Evolutionary conservation across 1,140 invertebrate genomes (phyloP).

Genomic region (Antheraea pernyi): DNA sequence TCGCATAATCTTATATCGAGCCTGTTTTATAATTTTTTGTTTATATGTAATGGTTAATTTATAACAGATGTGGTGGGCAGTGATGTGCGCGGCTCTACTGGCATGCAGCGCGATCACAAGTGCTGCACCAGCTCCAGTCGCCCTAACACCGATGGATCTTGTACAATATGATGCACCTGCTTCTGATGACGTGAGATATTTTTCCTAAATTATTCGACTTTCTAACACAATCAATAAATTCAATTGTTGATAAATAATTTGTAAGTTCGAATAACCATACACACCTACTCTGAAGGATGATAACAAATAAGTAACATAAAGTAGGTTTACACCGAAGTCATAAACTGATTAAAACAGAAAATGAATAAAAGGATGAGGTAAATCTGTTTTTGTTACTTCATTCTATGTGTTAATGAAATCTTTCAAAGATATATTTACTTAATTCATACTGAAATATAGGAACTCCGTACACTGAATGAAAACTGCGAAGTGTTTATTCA

Average conservation of each 20-base stretch:
- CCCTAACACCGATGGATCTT: slow-evolving; percentile 46
- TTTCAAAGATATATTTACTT: not conserved
- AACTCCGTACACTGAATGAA: not conserved
- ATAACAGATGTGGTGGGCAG: slow-evolving; percentile 65
- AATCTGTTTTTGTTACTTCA: not conserved
- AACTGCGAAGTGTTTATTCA: not conserved
- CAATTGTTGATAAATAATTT: no score
- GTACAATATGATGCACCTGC: slow-evolving; percentile 48
- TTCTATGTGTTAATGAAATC: not conserved
- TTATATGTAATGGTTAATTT: slow-evolving; percentile 1
- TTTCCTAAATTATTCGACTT: no score
- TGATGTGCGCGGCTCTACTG: slow-evolving; percentile 55
- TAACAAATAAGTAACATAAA: not conserved
- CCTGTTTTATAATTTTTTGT: no score
- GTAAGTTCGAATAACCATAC: no score
- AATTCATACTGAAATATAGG: not conserved
- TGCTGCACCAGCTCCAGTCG: slow-evolving; percentile 43
- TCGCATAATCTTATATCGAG: no score
- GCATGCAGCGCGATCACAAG: slow-evolving; percentile 41
- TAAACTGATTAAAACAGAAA: no score
- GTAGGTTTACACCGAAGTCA: not conserved
- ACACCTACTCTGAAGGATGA: no score
- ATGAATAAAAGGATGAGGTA: no score
- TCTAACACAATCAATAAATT: no score
- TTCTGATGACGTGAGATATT: slow-evolving; percentile 55